Evolutionary conservation across 2,113 vertebrate genomes (phyloP).

Genomic region (Labeo catla): DNA sequence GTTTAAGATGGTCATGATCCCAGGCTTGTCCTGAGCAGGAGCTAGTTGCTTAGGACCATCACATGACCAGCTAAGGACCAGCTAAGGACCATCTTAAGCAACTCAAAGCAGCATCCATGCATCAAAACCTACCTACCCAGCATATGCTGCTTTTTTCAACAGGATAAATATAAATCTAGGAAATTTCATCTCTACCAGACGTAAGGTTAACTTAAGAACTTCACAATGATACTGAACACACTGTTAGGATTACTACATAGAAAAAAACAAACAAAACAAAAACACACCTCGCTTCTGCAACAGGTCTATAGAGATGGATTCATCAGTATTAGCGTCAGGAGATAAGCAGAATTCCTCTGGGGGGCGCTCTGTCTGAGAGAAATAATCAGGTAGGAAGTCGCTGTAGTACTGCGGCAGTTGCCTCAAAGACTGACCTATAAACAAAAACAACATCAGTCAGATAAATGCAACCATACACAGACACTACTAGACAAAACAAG

Average conservation of each 20-base stretch:
- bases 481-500: constrained; percentile 14
- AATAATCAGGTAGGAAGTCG: constrained; percentile 92
- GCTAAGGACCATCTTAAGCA: too few species aligned
- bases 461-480: constrained; percentile 32
- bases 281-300: constrained; percentile 86
- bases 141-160: too few species aligned
- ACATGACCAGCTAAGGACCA: too few species aligned
- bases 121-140: too few species aligned
- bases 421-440: constrained; percentile 75
- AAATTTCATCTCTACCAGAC: not conserved
- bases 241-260: not conserved
- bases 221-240: not conserved
- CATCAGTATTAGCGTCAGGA: constrained; percentile 85
- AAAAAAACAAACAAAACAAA: not conserved
- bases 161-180: not conserved
- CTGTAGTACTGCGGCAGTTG: constrained; percentile 81
- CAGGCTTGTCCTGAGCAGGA: too few species aligned
- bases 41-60: too few species aligned
- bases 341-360: constrained; percentile 97
- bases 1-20: too few species aligned
- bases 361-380: constrained; percentile 91
- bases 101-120: too few species aligned
- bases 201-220: not conserved
- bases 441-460: constrained; percentile 41
- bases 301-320: constrained; percentile 88